Conservation (phyloP, 2,797 vertebrate genomes). For the Tauraco hartlaubi region DNA sequence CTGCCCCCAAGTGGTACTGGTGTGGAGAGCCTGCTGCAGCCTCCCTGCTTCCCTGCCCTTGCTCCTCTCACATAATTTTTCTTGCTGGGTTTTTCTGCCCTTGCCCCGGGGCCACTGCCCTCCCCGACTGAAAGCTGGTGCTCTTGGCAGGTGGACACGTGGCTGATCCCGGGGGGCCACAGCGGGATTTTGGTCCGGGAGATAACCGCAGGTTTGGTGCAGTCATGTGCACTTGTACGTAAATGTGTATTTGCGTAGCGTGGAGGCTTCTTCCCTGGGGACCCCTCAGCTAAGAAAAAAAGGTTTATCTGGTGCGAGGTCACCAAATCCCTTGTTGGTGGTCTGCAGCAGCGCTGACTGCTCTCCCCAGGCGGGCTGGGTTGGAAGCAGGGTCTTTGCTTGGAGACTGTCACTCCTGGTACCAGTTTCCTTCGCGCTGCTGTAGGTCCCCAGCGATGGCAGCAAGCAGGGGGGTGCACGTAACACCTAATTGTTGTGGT, state of each 20-base stretch:
- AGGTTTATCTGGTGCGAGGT: not conserved
- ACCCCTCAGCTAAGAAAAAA: not conserved
- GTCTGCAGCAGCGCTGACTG: fast-evolving
- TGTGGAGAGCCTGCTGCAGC: not conserved
- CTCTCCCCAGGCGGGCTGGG: not conserved
- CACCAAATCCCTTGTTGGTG: not conserved
- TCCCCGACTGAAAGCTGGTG: not conserved
- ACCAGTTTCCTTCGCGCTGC: not conserved
- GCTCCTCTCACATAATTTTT: fast-evolving
- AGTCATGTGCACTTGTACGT: not conserved
- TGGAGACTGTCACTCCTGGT: not conserved
- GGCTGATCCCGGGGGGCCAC: not conserved
- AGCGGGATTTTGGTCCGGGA: fast-evolving
- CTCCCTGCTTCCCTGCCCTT: not conserved
- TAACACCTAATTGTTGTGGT: not conserved
- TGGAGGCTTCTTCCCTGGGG: not conserved
- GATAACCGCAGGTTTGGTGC: not conserved
- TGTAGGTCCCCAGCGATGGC: not conserved
- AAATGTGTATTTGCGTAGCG: not conserved
- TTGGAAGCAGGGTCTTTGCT: not conserved
- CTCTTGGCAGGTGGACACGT: fast-evolving
- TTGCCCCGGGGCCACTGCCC: not conserved
- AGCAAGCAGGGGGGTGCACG: not conserved
- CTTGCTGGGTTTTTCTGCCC: fast-evolving
- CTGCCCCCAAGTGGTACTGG: conserved; percentile 64